Conservation (phyloP, 2,888 invertebrate species). For the Omphaloscelis lunosa region DNA sequence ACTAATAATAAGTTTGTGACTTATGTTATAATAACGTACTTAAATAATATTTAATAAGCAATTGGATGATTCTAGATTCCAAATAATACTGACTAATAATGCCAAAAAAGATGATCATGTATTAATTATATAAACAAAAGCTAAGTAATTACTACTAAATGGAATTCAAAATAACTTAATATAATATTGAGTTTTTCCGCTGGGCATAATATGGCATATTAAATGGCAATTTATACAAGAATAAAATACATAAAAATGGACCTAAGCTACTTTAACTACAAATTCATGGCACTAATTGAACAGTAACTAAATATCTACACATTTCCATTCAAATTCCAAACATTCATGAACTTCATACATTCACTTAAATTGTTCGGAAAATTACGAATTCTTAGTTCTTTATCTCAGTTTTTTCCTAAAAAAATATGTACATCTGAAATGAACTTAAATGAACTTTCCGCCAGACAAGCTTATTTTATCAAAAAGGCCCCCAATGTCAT, state of each 20-base stretch:
- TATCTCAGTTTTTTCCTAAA: background rate
- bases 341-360: background rate
- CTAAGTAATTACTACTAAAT: background rate
- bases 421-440: slow-evolving; percentile 20
- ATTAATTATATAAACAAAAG: background rate
- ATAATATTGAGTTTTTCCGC: background rate
- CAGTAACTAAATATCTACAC: background rate
- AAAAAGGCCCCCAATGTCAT: background rate
- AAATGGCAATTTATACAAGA: background rate
- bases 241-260: background rate
- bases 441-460: background rate
- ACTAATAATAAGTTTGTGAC: background rate
- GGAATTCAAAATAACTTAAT: background rate
- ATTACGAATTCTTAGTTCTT: background rate
- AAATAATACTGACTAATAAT: background rate
- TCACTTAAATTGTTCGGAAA: background rate
- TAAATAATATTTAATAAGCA: background rate
- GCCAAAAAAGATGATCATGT: too few relatives aligned
- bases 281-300: background rate
- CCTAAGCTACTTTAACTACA: background rate
- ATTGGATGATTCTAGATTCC: background rate
- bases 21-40: background rate
- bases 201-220: background rate
- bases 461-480: background rate
- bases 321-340: background rate